Conservation (phyloP, 2,113 vertebrate genomes). For the Pterocles orientalis region DNA sequence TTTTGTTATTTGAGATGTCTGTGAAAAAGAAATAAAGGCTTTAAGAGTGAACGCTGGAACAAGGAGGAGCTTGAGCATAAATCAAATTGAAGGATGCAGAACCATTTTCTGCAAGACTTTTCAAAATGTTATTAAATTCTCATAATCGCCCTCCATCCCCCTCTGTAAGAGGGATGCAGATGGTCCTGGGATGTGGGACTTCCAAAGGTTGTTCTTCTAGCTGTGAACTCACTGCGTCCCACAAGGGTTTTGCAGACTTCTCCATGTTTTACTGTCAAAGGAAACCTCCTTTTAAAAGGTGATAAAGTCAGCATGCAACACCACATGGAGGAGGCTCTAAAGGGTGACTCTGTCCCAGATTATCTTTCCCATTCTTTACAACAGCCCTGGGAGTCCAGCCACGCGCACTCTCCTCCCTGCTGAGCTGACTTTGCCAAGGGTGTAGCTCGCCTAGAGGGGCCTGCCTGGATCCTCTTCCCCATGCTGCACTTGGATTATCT, state of each 20-base stretch:
- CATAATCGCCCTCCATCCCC: not conserved
- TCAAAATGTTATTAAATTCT: constrained; percentile 2
- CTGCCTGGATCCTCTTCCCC: not conserved
- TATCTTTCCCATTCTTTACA: not conserved
- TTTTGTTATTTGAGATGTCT: constrained; percentile 70
- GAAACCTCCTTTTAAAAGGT: not conserved
- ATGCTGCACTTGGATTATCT: not conserved
- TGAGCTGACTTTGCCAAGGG: not conserved
- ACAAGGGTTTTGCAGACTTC: constrained; percentile 26
- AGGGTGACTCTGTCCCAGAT: not conserved
- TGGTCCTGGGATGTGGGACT: not conserved
- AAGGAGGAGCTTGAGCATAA: not conserved
- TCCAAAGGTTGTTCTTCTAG: not conserved
- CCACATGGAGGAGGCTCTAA: not conserved
- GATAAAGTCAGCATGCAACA: not conserved
- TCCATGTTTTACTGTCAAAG: constrained; percentile 17
- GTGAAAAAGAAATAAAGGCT: constrained; percentile 73
- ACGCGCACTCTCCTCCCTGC: not conserved
- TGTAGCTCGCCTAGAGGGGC: not conserved
- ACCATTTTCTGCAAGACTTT: constrained; percentile 40
- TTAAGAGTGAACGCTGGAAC: constrained; percentile 42
- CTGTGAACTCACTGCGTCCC: not conserved
- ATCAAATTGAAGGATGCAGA: not conserved
- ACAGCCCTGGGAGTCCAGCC: not conserved
- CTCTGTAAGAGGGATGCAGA: not conserved